Conservation (phyloP, 2,113 vertebrate species). For the Vidua macroura region DNA sequence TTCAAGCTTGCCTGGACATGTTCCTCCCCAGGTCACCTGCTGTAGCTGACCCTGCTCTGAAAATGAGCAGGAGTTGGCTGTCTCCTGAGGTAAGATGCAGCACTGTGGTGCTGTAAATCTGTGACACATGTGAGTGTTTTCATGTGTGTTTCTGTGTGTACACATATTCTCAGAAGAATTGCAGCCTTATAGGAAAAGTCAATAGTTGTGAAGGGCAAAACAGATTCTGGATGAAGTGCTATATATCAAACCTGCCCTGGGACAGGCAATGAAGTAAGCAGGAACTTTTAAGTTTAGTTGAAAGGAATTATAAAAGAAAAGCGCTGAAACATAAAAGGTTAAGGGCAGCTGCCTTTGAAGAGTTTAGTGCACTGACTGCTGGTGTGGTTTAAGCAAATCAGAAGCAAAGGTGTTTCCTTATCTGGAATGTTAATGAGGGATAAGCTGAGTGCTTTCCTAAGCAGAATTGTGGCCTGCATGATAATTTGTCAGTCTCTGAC, state of each 20-base stretch:
- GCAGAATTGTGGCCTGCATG: slow-evolving; percentile 19
- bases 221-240: not conserved
- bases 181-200: not conserved
- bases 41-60: not conserved
- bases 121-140: not conserved
- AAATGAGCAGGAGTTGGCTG: not conserved
- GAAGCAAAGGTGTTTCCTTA: slow-evolving; percentile 34
- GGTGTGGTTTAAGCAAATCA: slow-evolving; percentile 49
- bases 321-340: not conserved
- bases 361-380: slow-evolving; percentile 9
- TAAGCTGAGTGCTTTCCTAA: not conserved
- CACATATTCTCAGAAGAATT: not conserved
- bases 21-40: accelerated
- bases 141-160: not conserved
- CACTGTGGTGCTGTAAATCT: not conserved
- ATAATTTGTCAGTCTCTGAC: slow-evolving; percentile 1
- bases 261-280: not conserved
- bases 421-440: slow-evolving; percentile 38
- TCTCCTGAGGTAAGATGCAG: not conserved
- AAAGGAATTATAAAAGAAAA: slow-evolving; percentile 24
- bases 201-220: not conserved
- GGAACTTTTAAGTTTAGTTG: not conserved
- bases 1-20: not conserved
- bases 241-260: not conserved
- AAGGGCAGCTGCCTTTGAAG: slow-evolving; percentile 34